Conservation (phyloP, 2,113 vertebrate genomes). For the Dryoscopus gambensis region DNA sequence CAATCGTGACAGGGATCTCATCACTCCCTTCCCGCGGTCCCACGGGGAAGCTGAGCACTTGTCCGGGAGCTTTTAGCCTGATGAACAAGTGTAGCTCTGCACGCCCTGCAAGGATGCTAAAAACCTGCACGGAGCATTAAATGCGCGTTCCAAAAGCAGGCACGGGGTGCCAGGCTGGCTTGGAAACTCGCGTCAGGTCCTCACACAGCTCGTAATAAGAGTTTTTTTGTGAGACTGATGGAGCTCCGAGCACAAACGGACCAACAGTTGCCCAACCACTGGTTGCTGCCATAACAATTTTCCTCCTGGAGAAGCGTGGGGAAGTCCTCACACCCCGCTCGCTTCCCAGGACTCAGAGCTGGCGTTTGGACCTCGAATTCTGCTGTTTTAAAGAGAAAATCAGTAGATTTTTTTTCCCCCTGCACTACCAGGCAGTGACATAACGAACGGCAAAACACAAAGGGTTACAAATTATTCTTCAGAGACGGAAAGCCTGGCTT, state of each 20-base stretch:
- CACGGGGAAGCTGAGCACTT: neutral
- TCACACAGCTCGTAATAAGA: neutral
- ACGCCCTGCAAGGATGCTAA: neutral
- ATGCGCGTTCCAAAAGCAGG: accelerated
- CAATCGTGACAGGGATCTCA: neutral
- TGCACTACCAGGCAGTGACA: neutral
- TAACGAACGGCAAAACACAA: neutral
- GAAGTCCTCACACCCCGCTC: neutral
- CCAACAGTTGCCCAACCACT: conserved; percentile 63
- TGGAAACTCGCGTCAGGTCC: neutral
- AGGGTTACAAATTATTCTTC: neutral
- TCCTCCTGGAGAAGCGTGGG: neutral
- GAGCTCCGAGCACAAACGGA: neutral
- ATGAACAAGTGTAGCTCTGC: neutral
- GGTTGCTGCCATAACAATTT: conserved; percentile 59
- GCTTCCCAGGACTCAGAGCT: neutral
- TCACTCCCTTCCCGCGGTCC: neutral
- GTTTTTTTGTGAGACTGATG: neutral
- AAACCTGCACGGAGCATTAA: accelerated
- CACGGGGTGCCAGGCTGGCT: neutral
- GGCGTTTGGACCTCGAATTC: neutral
- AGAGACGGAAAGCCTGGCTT: neutral
- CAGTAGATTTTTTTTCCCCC: accelerated
- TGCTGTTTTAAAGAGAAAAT: neutral
- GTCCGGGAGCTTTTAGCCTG: neutral